Evolutionary conservation across 2,797 vertebrate genomes (phyloP), one percentile per base, ranked within the genome.

Genomic region (Champsocephalus gunnari): DNA sequence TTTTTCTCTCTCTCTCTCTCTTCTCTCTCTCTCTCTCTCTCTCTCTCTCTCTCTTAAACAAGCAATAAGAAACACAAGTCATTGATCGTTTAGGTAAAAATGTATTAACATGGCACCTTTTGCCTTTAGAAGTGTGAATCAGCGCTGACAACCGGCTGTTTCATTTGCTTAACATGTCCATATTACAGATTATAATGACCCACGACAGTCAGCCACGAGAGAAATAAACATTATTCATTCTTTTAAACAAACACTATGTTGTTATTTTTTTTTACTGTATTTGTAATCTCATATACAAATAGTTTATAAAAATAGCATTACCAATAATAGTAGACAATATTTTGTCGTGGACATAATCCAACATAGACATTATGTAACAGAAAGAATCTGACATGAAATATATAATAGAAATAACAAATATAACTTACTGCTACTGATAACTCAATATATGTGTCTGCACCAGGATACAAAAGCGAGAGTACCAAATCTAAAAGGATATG

Each of bases 251-350:
- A 75, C 0, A 9, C 0, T n/a, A n/a, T 48, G 6, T 9, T 45
- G 19, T 57, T 57, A 10, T 7, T 57, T 44, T 43, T 17, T 63
- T 67, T 63, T 63, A 28, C 4, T 28, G 28, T 9, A 38, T 8
- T 60, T 64, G 34, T 56, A 47, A 78, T 82, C 55, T 55, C 62
- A 68, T 62, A 63, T 19, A 78, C 7, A 80, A 38, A 76, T 56
- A 44, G 60, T 28, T 70, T 80, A 88, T n/a, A 86, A 86, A 48
- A 89, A 88, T 81, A 83, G n/a, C 57, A 66, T 19, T 56, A 73
- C 75, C 38, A 64, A 77, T 61, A 79, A 48, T 80, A 28, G 57
- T 62, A 82, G 48, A 80, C 24, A 49, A 55, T 41, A 28, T 65
- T 57, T 38, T 4, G 48, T 24, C 3, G 38, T 59, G 14, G 12